Conservation (phyloP, 2,797 vertebrate species). For the Neosilurus mollespiculum region DNA sequence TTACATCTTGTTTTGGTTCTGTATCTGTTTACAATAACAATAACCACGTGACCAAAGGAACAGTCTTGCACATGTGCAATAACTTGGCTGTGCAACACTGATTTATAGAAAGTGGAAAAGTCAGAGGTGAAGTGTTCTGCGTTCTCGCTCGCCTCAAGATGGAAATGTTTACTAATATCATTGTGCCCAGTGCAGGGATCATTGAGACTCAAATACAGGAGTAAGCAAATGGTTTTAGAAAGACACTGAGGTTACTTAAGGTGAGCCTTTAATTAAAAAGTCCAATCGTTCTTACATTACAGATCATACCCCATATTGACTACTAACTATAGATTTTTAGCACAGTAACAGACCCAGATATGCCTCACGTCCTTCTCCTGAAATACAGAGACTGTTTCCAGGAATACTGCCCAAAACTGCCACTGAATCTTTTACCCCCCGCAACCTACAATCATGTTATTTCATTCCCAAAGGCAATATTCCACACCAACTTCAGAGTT, state of each 20-base stretch:
- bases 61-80: too few species aligned
- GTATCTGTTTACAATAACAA: too few species aligned
- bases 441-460: slow-evolving; percentile 41
- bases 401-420: background rate
- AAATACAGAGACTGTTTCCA: background rate
- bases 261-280: background rate
- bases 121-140: too few species aligned
- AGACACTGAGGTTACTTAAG: background rate
- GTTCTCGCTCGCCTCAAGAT: too few species aligned
- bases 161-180: too few species aligned
- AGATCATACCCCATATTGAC: background rate
- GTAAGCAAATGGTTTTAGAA: too few species aligned
- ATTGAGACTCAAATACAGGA: too few species aligned
- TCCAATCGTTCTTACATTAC: background rate
- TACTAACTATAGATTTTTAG: background rate
- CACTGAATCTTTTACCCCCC: background rate
- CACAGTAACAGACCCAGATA: background rate
- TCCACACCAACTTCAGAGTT: slow-evolving; percentile 16
- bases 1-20: too few species aligned
- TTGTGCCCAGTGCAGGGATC: too few species aligned
- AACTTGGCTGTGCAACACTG: too few species aligned
- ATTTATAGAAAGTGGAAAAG: too few species aligned
- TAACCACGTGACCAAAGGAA: too few species aligned
- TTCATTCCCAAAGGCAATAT: background rate
- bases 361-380: background rate